A percentile compares a stretch with the other conserved stretches of the same genome.
Evolutionary conservation across 2,888 invertebrate genomes (phyloP).

Genomic region (Pediacus dermestoides): DNA sequence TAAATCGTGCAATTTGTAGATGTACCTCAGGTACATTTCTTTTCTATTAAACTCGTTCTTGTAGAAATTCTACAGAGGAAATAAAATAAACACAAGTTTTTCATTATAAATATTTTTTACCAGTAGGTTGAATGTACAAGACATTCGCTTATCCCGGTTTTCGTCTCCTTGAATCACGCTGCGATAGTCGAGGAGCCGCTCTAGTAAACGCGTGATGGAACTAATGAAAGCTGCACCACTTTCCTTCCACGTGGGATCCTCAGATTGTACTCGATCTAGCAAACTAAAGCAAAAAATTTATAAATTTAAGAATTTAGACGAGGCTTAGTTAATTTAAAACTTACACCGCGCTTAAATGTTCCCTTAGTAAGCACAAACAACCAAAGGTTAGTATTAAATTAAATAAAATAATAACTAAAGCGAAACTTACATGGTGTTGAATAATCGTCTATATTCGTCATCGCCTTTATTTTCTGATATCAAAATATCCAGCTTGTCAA

Average conservation of each 20-base stretch:
- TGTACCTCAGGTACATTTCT: constrained; percentile 93
- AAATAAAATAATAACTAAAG: constrained; percentile 2
- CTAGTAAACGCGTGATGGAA: constrained; percentile 84
- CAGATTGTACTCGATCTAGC: constrained; percentile 78
- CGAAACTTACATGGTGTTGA: constrained; percentile 87
- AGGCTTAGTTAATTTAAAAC: constrained; percentile 47
- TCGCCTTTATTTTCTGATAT: constrained; percentile 94
- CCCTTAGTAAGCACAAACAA: constrained; percentile 57
- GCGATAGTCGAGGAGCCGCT: constrained; percentile 87
- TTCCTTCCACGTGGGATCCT: constrained; percentile 86
- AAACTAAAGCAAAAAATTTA: constrained; percentile 55
- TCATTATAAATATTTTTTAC: too few species aligned
- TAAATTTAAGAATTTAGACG: background rate
- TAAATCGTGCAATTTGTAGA: constrained; percentile 90
- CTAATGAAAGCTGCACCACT: constrained; percentile 89
- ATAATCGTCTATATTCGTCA: constrained; percentile 87
- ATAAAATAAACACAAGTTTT: background rate
- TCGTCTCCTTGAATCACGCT: constrained; percentile 95
- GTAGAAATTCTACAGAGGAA: constrained; percentile 77
- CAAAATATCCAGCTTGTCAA: constrained; percentile 88
- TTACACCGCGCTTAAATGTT: constrained; percentile 91
- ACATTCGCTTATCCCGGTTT: constrained; percentile 92
- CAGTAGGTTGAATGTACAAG: constrained; percentile 90
- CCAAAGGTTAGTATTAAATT: constrained; percentile 13
- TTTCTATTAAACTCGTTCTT: constrained; percentile 93